These are phyloP conservation scores for Petroica traversi DNA, from an alignment of 2,113 vertebrate species.

Conservation along the genomic window DNA sequence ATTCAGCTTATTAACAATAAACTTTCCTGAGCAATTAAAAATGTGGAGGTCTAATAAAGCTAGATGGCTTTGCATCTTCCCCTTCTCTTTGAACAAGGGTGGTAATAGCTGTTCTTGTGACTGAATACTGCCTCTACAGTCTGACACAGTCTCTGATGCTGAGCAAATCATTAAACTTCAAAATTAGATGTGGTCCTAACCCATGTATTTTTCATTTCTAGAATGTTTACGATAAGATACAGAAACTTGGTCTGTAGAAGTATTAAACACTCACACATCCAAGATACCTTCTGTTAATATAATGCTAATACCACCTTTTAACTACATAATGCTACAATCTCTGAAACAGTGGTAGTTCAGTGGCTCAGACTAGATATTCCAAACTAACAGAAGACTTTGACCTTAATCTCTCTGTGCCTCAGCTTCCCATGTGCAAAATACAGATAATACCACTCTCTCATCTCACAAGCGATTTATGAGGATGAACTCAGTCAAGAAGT, in stretches of 20 bases:
- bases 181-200: neutral
- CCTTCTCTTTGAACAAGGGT: neutral
- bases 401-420: neutral
- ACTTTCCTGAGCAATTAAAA: neutral
- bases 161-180: neutral
- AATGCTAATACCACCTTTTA: neutral
- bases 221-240: neutral
- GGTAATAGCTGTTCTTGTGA: neutral
- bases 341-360: neutral
- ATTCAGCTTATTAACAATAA: neutral
- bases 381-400: constrained; percentile 1
- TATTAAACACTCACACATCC: neutral
- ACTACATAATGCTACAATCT: neutral
- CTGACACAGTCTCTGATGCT: neutral
- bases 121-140: neutral
- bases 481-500: neutral
- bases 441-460: neutral
- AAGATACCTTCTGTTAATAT: neutral
- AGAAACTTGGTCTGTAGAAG: neutral
- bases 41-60: neutral
- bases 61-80: neutral
- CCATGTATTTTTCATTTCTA: neutral
- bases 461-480: neutral
- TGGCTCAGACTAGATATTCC: neutral
- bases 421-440: constrained; percentile 13